Base-by-base conservation (phyloP, 2,113 vertebrate genomes). In the Carollia perspicillata region DNA sequence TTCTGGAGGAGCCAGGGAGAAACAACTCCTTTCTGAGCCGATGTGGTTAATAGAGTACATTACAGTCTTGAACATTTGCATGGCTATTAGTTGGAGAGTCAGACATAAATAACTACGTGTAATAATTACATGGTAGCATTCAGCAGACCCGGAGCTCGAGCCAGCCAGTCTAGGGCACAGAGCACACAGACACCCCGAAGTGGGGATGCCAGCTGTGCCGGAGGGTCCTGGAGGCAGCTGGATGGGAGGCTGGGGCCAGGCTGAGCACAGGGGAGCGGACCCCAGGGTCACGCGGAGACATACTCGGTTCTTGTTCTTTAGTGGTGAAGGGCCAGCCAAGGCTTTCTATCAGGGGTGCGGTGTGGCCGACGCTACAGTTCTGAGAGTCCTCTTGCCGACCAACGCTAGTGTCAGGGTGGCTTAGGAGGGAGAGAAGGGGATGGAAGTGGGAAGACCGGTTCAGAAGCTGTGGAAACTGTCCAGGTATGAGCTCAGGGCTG, bases 111-210 rank as follows among this genome's bases (percentile, higher is more conserved):
- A 94, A 87, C 58, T 47, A 3, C 0, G 0, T 20, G 44, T 35
- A 44, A 47, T 94, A 89, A 95, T 95, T 96, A 94, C 95, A 90
- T 5, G 35, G 94, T 33, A 65, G 55, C 87, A 47, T 86, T 81
- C 83, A 72, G 68, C 72, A 74, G 93, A 72, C 53, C 65, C 68
- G 10, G 55, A 13, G 69, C 85, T 14, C 7, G 30, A 65, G 72
- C 84, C 53, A 65, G 84, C 74, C 69, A 49, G 94, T 23, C 33
- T 0, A 28, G 23, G 71, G 63, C 33, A 2, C 2, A 0, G 37
- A 7, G 47, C 3, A 10, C 28, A 2, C 35, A 16, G 35, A 2
- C 13, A 10, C 40, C 90, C n/a, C 3, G 28, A 58, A 86, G 66
- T 35, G 17, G 78, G 72, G 10, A 37, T 1, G 42, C 80, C 20